phyloP scores from a whole-genome alignment of 1,140 invertebrate genomes.

The Drosophila bocqueti region DNA sequence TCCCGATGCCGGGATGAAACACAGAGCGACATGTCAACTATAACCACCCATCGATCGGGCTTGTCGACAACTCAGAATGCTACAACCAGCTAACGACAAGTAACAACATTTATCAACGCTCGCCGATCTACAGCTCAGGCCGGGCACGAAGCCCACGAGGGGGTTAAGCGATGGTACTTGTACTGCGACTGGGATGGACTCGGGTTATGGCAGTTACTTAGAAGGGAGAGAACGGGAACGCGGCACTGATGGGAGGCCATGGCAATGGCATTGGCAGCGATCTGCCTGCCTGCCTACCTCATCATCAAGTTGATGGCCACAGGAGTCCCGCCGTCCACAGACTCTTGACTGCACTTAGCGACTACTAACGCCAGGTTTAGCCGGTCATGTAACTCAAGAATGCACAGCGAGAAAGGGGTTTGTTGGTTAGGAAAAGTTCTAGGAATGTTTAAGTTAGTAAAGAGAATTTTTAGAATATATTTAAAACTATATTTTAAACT shows the following conservation, averaged over 20 bases:
- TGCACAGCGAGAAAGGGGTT: constrained; percentile 19
- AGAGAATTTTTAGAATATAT: not conserved
- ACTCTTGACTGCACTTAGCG: constrained; percentile 71
- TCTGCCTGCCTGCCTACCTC: constrained; percentile 16
- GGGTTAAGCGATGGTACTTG: constrained; percentile 16
- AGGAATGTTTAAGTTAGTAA: accelerated
- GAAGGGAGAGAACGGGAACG: not conserved
- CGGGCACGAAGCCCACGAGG: constrained; percentile 59
- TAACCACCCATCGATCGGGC: constrained; percentile 80
- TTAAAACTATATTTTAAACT: not conserved
- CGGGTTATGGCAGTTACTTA: constrained; percentile 17
- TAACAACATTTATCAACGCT: constrained; percentile 84
- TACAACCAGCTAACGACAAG: constrained; percentile 76
- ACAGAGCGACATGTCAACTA: constrained; percentile 80
- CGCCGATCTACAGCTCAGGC: constrained; percentile 71
- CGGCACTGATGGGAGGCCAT: not conserved
- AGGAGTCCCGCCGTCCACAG: constrained; percentile 30
- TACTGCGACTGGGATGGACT: constrained; percentile 8
- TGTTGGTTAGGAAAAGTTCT: accelerated
- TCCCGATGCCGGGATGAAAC: constrained; percentile 38
- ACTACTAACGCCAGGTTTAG: constrained; percentile 76
- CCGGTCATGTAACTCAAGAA: constrained; percentile 69
- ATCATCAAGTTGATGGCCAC: constrained; percentile 69
- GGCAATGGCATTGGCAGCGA: constrained; percentile 18
- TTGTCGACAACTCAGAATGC: constrained; percentile 61